Evolutionary conservation across 1,140 invertebrate species (phyloP).

Genomic region (Drosophila sulfurigaster): DNA sequence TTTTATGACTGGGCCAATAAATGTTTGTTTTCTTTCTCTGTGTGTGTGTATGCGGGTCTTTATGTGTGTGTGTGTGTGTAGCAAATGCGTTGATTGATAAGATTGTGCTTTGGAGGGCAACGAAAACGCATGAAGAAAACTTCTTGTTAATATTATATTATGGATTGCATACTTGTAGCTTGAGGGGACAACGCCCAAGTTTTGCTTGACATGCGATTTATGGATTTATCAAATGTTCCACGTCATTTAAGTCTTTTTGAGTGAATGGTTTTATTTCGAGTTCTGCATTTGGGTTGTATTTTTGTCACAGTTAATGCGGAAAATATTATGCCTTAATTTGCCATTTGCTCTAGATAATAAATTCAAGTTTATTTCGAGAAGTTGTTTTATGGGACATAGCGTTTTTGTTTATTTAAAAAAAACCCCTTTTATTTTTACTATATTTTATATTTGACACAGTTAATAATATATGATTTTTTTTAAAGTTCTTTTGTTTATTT

Average conservation of each 20-base stretch:
- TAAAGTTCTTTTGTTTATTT: too few species aligned
- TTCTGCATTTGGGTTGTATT: not conserved
- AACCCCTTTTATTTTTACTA: too few species aligned
- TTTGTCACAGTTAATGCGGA: not conserved
- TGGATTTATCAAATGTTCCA: not conserved
- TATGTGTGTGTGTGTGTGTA: conserved; percentile 14
- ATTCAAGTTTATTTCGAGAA: too few species aligned
- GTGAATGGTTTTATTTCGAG: not conserved
- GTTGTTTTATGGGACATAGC: too few species aligned
- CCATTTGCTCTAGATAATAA: too few species aligned
- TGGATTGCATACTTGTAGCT: not conserved
- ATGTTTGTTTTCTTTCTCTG: conserved; percentile 27
- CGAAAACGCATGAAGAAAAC: not conserved
- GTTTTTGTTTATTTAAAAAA: too few species aligned
- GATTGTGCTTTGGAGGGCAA: not conserved
- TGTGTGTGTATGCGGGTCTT: conserved; percentile 1
- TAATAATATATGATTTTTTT: too few species aligned
- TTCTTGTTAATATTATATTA: not conserved
- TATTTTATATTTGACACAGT: too few species aligned
- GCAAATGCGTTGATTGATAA: conserved; percentile 54
- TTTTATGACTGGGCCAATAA: conserved; percentile 60
- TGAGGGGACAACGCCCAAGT: not conserved
- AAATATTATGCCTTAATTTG: too few species aligned
- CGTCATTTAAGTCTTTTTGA: not conserved
- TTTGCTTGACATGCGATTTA: conserved; percentile 14